Conservation (phyloP, 2,113 vertebrate species). For the Corythoichthys intestinalis region DNA sequence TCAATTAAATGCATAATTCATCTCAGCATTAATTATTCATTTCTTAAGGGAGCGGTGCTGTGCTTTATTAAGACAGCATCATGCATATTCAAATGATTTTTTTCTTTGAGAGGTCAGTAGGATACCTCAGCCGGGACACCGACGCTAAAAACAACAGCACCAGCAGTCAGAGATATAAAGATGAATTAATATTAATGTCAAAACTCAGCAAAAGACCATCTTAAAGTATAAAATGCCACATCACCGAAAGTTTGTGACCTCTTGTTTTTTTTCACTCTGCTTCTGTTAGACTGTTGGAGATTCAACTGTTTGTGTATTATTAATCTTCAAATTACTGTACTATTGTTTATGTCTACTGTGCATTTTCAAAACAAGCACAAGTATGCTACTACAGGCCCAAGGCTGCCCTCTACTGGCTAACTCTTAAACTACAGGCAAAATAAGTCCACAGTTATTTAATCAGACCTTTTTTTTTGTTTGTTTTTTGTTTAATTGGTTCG, state of each 20-base stretch:
- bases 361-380: constrained; percentile 6
- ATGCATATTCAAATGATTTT: constrained; percentile 59
- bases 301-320: constrained; percentile 16
- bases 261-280: constrained; percentile 32
- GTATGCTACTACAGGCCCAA: too few species aligned
- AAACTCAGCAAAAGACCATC: constrained; percentile 23
- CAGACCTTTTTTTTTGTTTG: too few species aligned
- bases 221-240: constrained; percentile 34
- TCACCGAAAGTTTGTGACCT: constrained; percentile 17
- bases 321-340: constrained; percentile 18
- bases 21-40: constrained; percentile 67
- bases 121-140: constrained; percentile 47
- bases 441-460: too few species aligned
- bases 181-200: constrained; percentile 41
- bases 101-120: constrained; percentile 32
- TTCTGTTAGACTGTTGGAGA: constrained; percentile 13
- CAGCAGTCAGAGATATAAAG: constrained; percentile 27
- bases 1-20: constrained; percentile 75
- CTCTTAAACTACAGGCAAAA: too few species aligned
- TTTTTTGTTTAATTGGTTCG: too few species aligned
- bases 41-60: constrained; percentile 53
- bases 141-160: constrained; percentile 38
- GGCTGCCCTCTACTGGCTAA: too few species aligned
- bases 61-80: constrained; percentile 55
- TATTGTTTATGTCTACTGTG: constrained; percentile 8